Base-by-base conservation (phyloP, 2,113 vertebrate genomes). In the Electrona antarctica region DNA sequence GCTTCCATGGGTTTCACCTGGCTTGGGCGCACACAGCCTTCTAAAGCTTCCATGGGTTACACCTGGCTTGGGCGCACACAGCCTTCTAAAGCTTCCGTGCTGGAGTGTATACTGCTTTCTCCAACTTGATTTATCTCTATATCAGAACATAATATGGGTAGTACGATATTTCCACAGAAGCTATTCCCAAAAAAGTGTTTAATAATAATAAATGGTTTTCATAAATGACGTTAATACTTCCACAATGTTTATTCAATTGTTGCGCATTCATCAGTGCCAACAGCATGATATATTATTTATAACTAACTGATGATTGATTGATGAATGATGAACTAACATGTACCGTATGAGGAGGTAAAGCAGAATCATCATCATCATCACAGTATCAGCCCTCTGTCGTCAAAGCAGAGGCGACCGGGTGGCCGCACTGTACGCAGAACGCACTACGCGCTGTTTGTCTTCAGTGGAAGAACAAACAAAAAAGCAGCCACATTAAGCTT, bases 401-500 rank as follows among this genome's bases (percentile, higher is more conserved):
- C 82, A 87, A 71, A 62, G 80, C 70, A 68, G 15, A 46, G 68
- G 59, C 64, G 60, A 70, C 47, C 67, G 51, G 9, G 54, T 70
- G 74, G 41, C 50, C 45, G 67, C 45, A 63, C 21, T 2, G 21
- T 1, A 21, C 21, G 21, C 21, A 21, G 1, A 21, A 21, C 12
- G 8, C 7, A 41, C 33, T 41, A 4, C 33, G 0, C 76, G 1
- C 13, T 76, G 83, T 85, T 85, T 83, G 76, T 64, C 68, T 58
- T 66, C 4, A 49, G 70, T 73, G 83, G 87, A 85, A 89, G 80
- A 87, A 85, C 86, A 89, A 88, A 91, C 80, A 87, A n/a, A 65
- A 73, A 72, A 69, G 14, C 66, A 57, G 47, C 74, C 71, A 71
- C 79, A 81, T 80, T 63, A 78, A 82, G 41, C 63, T 13, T 29